Base-by-base conservation (phyloP, 37 sponge, comb jelly and placozoan genomes). In the Petrosia ficiformis region DNA sequence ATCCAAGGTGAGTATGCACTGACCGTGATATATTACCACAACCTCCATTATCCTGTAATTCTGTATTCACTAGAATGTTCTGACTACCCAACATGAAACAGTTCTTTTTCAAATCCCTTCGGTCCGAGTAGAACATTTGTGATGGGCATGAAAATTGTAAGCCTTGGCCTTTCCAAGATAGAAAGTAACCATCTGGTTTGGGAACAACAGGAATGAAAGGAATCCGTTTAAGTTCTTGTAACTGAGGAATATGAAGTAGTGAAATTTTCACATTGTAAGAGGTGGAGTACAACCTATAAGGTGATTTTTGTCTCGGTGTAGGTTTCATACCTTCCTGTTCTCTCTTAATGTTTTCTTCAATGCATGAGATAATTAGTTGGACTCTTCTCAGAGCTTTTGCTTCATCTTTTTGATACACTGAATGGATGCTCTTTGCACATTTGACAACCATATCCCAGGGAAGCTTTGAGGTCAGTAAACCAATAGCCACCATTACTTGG, bases 171-270 rank as follows among this genome's bases (percentile, higher is more conserved):
- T 65, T 34, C 87, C 87, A 87, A 21, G 58, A 39, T 5, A 87
- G 54, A 34, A 72, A 77, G 61, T 81, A 87, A 2, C 57, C 43
- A 10, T 66, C 60, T 41, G 89, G 84, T 68, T 83, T 88, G 24
- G 61, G 67, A 33, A 83, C 2, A 1, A 88, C 89, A 40, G 89
- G 89, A 0, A 92, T 38, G 60, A 92, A 92, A 2, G 83, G 83
- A 24, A 91, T 32, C 0, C 1, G 83, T n/a, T n/a, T n/a, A n/a
- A n/a, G n/a, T n/a, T n/a, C n/a, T n/a, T n/a, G n/a, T n/a, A n/a
- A n/a, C n/a, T n/a, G n/a, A n/a, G n/a, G n/a, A n/a, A n/a, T n/a
- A n/a, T n/a, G n/a, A n/a, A n/a, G n/a, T n/a, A n/a, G n/a, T n/a
- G n/a, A n/a, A n/a, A n/a, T n/a, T n/a, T n/a, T n/a, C n/a, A n/a